Conservation (phyloP, 2,797 vertebrate genomes). For the Molothrus aeneus region DNA sequence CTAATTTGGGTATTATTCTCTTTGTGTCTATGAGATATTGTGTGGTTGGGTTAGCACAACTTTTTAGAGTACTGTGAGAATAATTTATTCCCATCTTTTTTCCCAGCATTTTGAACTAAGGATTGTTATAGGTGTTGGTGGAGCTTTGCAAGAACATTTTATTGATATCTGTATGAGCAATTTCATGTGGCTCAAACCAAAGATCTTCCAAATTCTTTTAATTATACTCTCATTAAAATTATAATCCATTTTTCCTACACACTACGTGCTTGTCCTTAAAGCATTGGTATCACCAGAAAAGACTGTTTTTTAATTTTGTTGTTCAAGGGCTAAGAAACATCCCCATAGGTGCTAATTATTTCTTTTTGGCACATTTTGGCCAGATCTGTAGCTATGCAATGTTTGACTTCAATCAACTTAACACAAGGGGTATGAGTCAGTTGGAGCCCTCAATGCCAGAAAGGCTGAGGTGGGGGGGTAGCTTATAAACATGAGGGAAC, state of each 20-base stretch:
- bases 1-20: background rate
- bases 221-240: background rate
- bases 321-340: background rate
- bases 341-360: background rate
- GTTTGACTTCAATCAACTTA: background rate
- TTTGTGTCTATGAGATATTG: background rate
- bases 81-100: background rate
- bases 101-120: background rate
- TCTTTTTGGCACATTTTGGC: background rate
- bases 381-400: background rate
- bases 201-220: background rate
- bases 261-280: background rate
- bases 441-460: background rate
- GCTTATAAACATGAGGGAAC: background rate
- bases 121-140: background rate
- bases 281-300: background rate
- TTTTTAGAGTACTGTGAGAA: background rate
- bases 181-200: background rate
- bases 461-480: background rate
- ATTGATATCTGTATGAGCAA: background rate
- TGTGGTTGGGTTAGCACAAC: background rate
- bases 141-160: background rate
- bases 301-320: background rate
- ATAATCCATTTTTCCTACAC: background rate
- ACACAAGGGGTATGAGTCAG: background rate